Base-by-base conservation (phyloP, 2,888 invertebrate species). In the Drosophila merina region DNA sequence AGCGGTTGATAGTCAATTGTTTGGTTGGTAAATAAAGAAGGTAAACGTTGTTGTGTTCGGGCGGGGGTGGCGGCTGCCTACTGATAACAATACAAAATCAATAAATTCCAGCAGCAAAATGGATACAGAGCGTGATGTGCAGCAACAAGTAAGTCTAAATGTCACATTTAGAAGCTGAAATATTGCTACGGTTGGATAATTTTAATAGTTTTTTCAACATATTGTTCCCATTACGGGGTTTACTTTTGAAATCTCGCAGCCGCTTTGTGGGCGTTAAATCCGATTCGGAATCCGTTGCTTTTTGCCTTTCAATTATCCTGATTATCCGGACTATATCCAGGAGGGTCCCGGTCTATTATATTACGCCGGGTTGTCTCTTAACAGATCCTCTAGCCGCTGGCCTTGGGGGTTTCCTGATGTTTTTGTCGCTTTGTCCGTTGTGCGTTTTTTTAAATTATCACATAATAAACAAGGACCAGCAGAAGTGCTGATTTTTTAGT, bases 61-160 rank as follows among this genome's bases (percentile, higher is more conserved):
- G 10, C 2, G n/a, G 48, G 8, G 33, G 10, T 5, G 10, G 20
- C 1, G 30, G 28, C 50, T 47, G 38, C 20, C 28, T 45, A 52
- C 36, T 64, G 63, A 64, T 64, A 64, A 67, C 67, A 47, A 56
- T 26, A 67, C 63, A 67, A 64, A 64, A 64, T 64, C 63, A 64
- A 64, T 64, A 64, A 67, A 31, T n/a, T 51, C 28, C 30, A 26
- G n/a, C 4, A 47, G 26, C 52, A 36, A 66, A 62, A 67, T n/a
- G 44, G 14, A 7, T 20, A 3, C 14, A 4, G n/a, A 9, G 7
- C 28, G 20, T 9, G 12, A n/a, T 14, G 33, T 36, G 31, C 57
- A 57, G 50, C 68, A 68, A 70, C 68, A 68, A 68, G 68, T 68
- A 40, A 7, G 47, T 12, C 47, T 26, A 47, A 31, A 14, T 45